Conservation (phyloP, 2,888 invertebrate species). For the Colletes collaris region DNA sequence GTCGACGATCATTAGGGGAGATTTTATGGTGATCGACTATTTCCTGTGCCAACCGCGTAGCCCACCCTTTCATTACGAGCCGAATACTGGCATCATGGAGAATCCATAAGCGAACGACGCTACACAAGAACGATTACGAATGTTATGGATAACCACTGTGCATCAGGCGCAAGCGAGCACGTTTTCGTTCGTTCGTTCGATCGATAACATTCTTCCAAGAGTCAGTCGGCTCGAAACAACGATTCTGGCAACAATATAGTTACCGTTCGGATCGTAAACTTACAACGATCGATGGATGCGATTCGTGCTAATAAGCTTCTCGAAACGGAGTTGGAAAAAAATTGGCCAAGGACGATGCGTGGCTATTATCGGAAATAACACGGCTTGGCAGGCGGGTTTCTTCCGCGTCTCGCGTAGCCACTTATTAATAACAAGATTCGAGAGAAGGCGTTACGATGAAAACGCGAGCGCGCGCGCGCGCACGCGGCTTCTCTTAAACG, state of each 20-base stretch:
- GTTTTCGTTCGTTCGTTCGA: constrained; percentile 27
- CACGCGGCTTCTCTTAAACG: constrained; percentile 57
- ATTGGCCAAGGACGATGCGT: background rate
- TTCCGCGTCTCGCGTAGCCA: constrained; percentile 2
- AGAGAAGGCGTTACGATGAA: constrained; percentile 36
- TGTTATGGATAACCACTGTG: too few species aligned
- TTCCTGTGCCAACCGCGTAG: constrained; percentile 32
- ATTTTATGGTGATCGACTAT: constrained; percentile 61
- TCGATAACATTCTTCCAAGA: constrained; percentile 30
- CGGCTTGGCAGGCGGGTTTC: constrained; percentile 16
- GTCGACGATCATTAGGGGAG: constrained; percentile 41
- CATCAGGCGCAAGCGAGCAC: too few species aligned
- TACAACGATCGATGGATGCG: too few species aligned
- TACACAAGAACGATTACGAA: too few species aligned
- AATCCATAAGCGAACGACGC: background rate
- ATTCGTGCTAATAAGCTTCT: too few species aligned
- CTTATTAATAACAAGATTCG: constrained; percentile 57
- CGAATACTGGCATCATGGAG: constrained; percentile 46
- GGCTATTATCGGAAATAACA: background rate
- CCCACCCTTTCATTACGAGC: constrained; percentile 57
- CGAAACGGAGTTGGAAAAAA: too few species aligned
- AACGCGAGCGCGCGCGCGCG: constrained; percentile 43
- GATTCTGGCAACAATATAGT: too few species aligned
- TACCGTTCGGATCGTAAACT: too few species aligned
- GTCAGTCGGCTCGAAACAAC: too few species aligned